Conservation (phyloP, 2,888 invertebrate genomes). For the Drosophila falleni region DNA sequence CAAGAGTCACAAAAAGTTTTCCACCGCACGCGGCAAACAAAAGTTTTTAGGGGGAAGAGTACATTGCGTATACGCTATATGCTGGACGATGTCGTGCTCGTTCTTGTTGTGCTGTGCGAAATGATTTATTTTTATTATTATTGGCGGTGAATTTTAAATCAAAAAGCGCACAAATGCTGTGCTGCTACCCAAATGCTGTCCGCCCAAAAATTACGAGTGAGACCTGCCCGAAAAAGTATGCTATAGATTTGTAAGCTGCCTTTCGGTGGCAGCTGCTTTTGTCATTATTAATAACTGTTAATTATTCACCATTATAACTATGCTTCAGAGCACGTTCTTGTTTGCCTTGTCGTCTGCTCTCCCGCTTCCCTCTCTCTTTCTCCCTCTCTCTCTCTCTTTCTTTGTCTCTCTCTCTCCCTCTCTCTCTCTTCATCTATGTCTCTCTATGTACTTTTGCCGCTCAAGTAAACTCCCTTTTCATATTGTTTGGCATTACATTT, state of each 20-base stretch:
- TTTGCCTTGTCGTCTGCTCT: constrained; percentile 47
- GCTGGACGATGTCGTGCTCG: constrained; percentile 24
- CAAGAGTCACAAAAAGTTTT: constrained; percentile 63
- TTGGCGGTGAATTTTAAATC: constrained; percentile 83
- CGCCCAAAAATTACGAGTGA: constrained; percentile 15
- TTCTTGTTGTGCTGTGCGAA: constrained; percentile 28
- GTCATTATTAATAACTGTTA: constrained; percentile 85
- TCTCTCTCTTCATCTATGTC: not conserved
- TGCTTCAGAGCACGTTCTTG: constrained; percentile 60
- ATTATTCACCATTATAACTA: constrained; percentile 82
- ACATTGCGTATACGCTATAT: constrained; percentile 55
- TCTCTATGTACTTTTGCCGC: constrained; percentile 56
- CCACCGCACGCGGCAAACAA: constrained; percentile 34
- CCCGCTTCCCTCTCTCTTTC: not conserved
- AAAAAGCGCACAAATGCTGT: constrained; percentile 64
- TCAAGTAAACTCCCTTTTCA: constrained; percentile 69
- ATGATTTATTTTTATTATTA: constrained; percentile 84
- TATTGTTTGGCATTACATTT: constrained; percentile 72
- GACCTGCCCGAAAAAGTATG: constrained; percentile 27
- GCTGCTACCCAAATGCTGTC: no score
- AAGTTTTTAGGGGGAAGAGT: constrained; percentile 28
- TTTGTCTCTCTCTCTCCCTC: constrained; percentile 4
- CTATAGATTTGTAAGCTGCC: constrained; percentile 45
- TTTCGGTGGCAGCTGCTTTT: constrained; percentile 79
- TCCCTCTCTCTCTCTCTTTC: not conserved